phyloP scores from a whole-genome alignment of 2,797 vertebrate genomes.

The Poecilia picta region DNA sequence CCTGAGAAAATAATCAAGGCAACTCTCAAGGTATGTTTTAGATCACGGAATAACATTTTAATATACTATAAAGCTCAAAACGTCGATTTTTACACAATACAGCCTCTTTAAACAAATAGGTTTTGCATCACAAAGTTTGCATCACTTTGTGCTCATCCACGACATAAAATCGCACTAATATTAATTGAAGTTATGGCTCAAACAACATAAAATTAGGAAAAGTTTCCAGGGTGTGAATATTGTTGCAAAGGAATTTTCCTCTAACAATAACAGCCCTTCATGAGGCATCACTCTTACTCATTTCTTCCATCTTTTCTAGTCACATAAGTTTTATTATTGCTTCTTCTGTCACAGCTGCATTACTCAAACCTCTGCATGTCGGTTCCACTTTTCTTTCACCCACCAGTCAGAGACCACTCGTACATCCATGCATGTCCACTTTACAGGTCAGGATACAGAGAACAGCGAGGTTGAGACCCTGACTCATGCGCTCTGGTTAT shows the following conservation, averaged over 20 bases:
- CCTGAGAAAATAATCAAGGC: no score
- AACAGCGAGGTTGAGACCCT: slow-evolving; percentile 30
- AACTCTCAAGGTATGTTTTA: no score
- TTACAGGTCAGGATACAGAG: slow-evolving; percentile 21
- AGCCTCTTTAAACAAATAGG: no score
- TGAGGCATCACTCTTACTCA: slow-evolving; percentile 38
- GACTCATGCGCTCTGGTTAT: slow-evolving; percentile 56
- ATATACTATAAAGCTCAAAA: no score
- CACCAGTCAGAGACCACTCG: slow-evolving; percentile 11
- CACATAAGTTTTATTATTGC: slow-evolving; percentile 4
- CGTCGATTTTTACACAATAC: no score
- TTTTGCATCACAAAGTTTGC: no score
- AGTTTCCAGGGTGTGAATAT: background rate
- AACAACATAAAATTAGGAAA: background rate
- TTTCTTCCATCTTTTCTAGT: slow-evolving; percentile 33
- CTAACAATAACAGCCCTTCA: slow-evolving; percentile 17
- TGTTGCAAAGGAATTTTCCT: background rate
- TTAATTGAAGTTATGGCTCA: background rate
- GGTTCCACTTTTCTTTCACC: slow-evolving; percentile 19
- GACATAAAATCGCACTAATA: background rate
- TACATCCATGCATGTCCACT: slow-evolving; percentile 16
- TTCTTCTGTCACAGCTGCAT: slow-evolving; percentile 15
- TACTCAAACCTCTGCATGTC: slow-evolving; percentile 5
- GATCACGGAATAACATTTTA: no score
- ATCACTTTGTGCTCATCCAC: background rate